These are phyloP conservation scores for Nematopogon swammerdamellus DNA, from an alignment of 2,888 invertebrate genomes.

Conservation along the genomic window DNA sequence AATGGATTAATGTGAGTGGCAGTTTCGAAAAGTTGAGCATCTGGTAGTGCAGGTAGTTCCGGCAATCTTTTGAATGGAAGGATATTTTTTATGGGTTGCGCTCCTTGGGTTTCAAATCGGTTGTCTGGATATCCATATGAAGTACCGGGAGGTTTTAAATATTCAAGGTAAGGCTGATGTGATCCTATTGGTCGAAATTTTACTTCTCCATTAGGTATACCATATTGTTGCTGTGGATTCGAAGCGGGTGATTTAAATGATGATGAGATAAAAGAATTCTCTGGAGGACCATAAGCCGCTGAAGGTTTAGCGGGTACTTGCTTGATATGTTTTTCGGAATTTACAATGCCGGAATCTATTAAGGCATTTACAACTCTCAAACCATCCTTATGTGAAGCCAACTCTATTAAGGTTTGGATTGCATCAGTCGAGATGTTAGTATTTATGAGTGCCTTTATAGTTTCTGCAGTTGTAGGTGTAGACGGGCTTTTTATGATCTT, in stretches of 20 bases:
- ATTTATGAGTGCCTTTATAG: background rate
- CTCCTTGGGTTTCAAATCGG: background rate
- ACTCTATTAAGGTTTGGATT: background rate
- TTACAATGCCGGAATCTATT: no score
- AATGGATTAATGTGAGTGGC: background rate
- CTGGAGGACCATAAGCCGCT: no score
- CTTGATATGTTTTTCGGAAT: no score
- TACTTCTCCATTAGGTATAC: background rate
- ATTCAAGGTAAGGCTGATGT: no score
- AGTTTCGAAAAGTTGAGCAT: background rate
- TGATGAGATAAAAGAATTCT: no score
- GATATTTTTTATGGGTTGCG: background rate
- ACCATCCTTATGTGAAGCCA: no score
- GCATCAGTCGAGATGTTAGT: background rate
- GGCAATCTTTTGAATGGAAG: constrained; percentile 6
- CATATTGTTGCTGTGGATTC: background rate
- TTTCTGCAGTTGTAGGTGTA: background rate
- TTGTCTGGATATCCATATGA: background rate
- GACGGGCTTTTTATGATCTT: background rate
- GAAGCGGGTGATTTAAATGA: no score
- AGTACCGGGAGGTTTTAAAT: no score
- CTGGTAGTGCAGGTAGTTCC: constrained; percentile 3
- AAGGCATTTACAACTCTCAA: no score
- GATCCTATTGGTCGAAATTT: background rate
- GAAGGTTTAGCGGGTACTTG: no score